These are phyloP conservation scores for Corythaeola cristata DNA, from an alignment of 2,113 vertebrate species.

Conservation along the genomic window DNA sequence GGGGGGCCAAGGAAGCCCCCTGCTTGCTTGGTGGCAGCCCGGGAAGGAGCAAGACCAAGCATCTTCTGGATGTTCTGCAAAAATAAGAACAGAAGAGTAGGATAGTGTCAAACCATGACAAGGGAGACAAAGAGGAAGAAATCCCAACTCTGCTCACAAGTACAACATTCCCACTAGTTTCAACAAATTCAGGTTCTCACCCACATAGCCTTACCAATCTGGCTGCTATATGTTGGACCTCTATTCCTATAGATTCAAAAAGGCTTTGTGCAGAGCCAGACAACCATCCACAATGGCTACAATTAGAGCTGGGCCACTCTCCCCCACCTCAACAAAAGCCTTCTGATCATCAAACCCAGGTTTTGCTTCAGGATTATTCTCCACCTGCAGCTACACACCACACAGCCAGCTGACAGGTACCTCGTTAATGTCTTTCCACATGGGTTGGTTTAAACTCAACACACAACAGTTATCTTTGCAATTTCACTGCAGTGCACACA, in stretches of 20 bases:
- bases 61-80: constrained; percentile 98
- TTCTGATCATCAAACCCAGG: background rate
- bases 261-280: background rate
- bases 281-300: background rate
- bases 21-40: constrained; percentile 97
- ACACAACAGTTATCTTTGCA: background rate
- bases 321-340: background rate
- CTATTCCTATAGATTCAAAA: background rate
- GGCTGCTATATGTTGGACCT: background rate
- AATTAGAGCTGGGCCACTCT: background rate
- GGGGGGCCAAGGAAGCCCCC: constrained; percentile 97
- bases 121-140: background rate
- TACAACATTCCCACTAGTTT: background rate
- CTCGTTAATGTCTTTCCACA: background rate
- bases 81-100: background rate
- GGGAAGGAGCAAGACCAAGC: constrained; percentile 93
- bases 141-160: background rate
- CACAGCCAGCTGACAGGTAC: background rate
- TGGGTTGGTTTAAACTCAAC: background rate
- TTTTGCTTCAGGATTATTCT: background rate
- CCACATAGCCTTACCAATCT: background rate
- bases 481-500: background rate
- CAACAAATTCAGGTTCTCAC: background rate
- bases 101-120: fast-evolving
- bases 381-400: background rate